Base-by-base conservation (phyloP, 2,113 vertebrate species). In the Sorex fumeus region DNA sequence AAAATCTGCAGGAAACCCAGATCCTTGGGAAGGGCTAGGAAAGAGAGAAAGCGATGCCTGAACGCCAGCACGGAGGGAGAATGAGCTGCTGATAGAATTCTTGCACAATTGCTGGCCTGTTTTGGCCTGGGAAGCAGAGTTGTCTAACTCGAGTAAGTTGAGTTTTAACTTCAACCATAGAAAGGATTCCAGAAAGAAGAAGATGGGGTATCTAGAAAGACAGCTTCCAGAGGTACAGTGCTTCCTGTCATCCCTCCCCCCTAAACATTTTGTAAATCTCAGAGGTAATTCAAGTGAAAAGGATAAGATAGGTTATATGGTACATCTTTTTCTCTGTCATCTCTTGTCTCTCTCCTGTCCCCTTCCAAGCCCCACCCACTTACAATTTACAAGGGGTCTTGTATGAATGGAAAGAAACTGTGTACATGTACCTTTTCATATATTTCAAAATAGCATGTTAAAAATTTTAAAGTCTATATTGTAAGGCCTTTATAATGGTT, bases 71-170 rank as follows among this genome's bases (percentile, higher is more conserved):
- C 45, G 18, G 19, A 1, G 1, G 64, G 64, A 34, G 34, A 87
- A 70, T 47, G 76, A 40, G 60, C 30, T 74, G 81, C 32, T 91
- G 91, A 60, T 88, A 69, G 77, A 94, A 89, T 74, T 34, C 27
- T 87, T 47, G 72, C 28, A 6, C 32, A 45, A 81, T 2, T 53
- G 47, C 43, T 84, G 36, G 40, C 53, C 85, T 57, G 77, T 57
- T 84, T 85, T 69, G 79, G 79, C 28, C 32, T 28, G n/a, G 32
- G 50, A 86, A 89, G 23, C 8, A 1, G 30, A 40, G 18, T 36
- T 77, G 83, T n/a, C 57, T 57, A 5, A 60, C 19, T 21, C 15
- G n/a, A 70, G 3, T 40, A 67, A 69, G 45, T 53, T 85, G 71
- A 80, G 28, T 88, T 83, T 67, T 78, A 60, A 60, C 77, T 86